A percentile compares a stretch with the other conserved stretches of the same genome.
Evolutionary conservation across 2,797 vertebrate species (phyloP).

Genomic region (Acanthopagrus latus): DNA sequence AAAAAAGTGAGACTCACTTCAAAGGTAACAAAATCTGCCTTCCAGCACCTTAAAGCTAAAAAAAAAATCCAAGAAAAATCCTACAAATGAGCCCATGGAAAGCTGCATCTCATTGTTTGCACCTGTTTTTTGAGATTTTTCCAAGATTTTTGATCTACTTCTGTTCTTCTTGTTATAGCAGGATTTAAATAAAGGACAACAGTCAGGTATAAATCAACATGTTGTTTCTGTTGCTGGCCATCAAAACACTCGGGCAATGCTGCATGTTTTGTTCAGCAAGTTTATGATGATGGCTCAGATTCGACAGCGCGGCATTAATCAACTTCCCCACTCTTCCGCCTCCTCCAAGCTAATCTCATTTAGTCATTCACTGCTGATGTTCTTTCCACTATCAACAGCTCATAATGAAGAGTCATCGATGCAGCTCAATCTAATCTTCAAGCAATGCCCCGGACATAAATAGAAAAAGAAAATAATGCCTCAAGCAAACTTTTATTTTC

Average conservation of each 20-base stretch:
- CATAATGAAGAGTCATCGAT: slow-evolving; percentile 77
- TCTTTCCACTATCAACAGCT: slow-evolving; percentile 82
- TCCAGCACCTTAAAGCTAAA: no score
- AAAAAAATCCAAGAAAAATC: no score
- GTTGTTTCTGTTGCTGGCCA: slow-evolving; percentile 31
- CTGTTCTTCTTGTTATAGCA: no score
- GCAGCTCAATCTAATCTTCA: slow-evolving; percentile 71
- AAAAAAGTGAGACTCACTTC: no score
- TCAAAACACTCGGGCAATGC: slow-evolving; percentile 38
- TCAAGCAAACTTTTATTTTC: slow-evolving; percentile 29
- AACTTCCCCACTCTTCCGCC: slow-evolving; percentile 77
- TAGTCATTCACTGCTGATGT: slow-evolving; percentile 79
- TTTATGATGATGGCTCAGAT: slow-evolving; percentile 62
- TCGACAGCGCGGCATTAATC: slow-evolving; percentile 73
- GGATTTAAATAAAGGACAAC: slow-evolving; percentile 1
- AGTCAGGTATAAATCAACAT: not conserved
- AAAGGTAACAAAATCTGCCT: no score
- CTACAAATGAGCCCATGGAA: no score
- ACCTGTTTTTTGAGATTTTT: no score
- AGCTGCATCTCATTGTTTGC: no score
- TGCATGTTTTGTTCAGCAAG: slow-evolving; percentile 58
- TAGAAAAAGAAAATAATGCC: slow-evolving; percentile 42
- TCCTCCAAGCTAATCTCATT: slow-evolving; percentile 79
- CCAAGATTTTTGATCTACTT: no score
- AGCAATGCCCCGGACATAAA: slow-evolving; percentile 63